Base-by-base conservation (phyloP, 2,888 invertebrate genomes). In the Cryptus armator region DNA sequence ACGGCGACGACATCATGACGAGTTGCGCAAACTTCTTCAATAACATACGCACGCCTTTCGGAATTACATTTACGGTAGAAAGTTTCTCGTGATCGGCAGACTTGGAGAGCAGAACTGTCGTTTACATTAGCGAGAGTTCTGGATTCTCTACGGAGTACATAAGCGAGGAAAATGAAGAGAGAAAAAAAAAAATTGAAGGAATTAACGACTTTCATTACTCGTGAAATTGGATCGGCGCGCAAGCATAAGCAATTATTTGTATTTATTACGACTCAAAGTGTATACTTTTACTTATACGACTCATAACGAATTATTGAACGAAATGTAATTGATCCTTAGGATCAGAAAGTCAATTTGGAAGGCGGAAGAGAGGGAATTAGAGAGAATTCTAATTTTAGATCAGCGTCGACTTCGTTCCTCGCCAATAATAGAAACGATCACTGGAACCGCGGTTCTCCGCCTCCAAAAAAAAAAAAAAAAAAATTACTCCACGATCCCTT, bases 31-130 rank as follows among this genome's bases (percentile, higher is more conserved):
- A 74, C 67, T 67, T 66, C 75, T 77, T 74, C 81, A 80, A 82
- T 84, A 86, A 56, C 43, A 79, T 48, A 80, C 12, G 12, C 81
- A 74, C 51, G 62, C 71, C 84, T 80, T 78, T 67, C 72, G 81
- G 76, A 85, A 84, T 85, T 67, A 83, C 87, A 84, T 81, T 87
- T 74, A 72, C 81, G 59, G 86, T 87, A 87, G 83, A 87, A 87
- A 87, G 84, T 84, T 87, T 68, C 53, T 76, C 76, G 16, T 37
- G 68, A 82, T 74, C 66, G 48, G 24, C 68, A 19, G 43, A 48
- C 12, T 37, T 14, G 24, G 56, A 44, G 53, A 32, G 53, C 44
- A 44, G 29, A 80, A 78, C 2, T 67, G 56, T 77, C 82, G 32
- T 66, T 51, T 29, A 51, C 32, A 68, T 78, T 48, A 67, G 62